These are phyloP conservation scores for Asteroscopus sphinx DNA, from an alignment of 2,888 invertebrate species.

Conservation along the genomic window DNA sequence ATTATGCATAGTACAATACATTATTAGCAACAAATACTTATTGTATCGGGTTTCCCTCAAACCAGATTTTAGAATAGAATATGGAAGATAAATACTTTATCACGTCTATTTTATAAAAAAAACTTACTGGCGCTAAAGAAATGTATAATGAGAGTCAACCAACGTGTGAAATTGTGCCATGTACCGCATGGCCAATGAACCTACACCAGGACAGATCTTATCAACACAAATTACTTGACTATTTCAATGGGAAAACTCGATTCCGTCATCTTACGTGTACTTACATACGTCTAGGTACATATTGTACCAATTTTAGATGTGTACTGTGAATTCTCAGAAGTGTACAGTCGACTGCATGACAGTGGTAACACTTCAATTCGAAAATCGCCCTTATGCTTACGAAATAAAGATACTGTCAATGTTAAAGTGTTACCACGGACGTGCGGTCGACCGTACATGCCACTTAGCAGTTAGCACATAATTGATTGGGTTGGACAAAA, in stretches of 20 bases:
- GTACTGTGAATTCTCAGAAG: constrained; percentile 28
- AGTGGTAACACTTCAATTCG: too few species aligned
- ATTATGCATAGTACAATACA: constrained; percentile 45
- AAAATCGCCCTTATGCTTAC: too few species aligned
- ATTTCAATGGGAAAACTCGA: constrained; percentile 15
- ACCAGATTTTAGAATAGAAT: too few species aligned
- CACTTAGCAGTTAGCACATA: constrained; percentile 33
- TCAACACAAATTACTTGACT: constrained; percentile 3
- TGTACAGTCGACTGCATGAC: too few species aligned
- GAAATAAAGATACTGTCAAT: too few species aligned
- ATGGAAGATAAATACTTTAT: too few species aligned
- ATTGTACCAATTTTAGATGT: constrained; percentile 29
- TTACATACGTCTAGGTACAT: not conserved
- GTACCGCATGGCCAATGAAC: constrained; percentile 7
- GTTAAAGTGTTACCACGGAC: too few species aligned
- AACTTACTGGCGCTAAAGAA: not conserved
- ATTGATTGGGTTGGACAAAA: constrained; percentile 4
- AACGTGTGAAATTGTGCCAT: constrained; percentile 1
- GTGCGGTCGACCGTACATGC: too few species aligned
- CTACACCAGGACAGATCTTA: constrained; percentile 16
- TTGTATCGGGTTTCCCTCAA: constrained; percentile 1
- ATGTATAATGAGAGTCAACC: not conserved
- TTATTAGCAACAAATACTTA: not conserved
- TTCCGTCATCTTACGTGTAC: constrained; percentile 38
- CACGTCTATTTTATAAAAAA: not conserved